phyloP scores from a whole-genome alignment of 2,888 invertebrate species.

The Melolontha melolontha region DNA sequence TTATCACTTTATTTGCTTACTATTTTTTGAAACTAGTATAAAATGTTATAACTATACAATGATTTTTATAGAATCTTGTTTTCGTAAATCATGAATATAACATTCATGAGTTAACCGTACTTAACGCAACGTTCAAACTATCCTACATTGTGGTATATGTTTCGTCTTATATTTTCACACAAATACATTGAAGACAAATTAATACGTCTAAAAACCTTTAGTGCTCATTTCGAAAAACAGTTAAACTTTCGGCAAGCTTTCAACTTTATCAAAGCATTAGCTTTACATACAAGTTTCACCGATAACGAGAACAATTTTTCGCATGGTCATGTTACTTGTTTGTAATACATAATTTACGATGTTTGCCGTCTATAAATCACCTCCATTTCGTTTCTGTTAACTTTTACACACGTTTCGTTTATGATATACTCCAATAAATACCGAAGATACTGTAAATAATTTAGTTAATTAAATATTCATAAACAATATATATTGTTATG shows the following conservation, averaged over 20 bases:
- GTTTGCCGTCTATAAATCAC: slow-evolving; percentile 29
- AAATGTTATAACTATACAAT: no score
- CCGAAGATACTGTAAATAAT: no score
- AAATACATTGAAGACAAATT: not conserved
- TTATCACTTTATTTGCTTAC: no score
- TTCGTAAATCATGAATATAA: no score
- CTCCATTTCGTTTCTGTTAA: slow-evolving; percentile 6
- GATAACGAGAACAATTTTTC: slow-evolving; percentile 27
- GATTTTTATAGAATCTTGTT: no score
- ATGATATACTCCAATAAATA: slow-evolving; percentile 24
- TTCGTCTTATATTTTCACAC: no score
- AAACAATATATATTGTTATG: no score
- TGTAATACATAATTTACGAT: slow-evolving; percentile 27
- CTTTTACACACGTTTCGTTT: slow-evolving; percentile 20
- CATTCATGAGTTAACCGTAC: no score
- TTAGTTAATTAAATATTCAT: no score
- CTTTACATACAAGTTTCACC: slow-evolving; percentile 18
- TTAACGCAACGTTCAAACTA: no score
- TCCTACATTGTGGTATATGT: no score
- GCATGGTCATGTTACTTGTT: slow-evolving; percentile 26
- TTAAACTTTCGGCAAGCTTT: slow-evolving; percentile 6
- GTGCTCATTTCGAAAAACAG: not conserved
- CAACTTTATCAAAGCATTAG: slow-evolving; percentile 24
- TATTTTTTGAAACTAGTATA: no score
- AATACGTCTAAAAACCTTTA: not conserved